These are phyloP conservation scores for Athetis lepigone DNA, from an alignment of 2,888 invertebrate genomes.

Conservation along the genomic window DNA sequence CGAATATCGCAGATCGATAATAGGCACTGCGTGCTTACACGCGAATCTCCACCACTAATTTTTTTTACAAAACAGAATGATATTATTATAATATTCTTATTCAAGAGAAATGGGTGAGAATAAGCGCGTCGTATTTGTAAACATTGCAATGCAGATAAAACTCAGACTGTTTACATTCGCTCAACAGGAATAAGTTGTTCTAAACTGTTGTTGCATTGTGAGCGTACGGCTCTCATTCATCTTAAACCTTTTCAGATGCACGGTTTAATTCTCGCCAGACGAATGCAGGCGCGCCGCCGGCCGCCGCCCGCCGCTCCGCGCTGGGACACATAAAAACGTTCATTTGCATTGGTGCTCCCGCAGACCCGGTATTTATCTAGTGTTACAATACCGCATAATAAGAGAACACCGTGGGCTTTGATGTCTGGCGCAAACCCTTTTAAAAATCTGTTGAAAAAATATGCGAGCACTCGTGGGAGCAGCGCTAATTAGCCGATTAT, in stretches of 20 bases:
- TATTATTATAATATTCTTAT: constrained; percentile 43
- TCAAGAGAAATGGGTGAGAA: constrained; percentile 53
- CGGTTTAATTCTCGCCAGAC: constrained; percentile 85
- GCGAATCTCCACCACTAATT: constrained; percentile 12
- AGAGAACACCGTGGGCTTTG: constrained; percentile 79
- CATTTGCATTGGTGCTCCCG: constrained; percentile 85
- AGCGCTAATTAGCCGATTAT: constrained; percentile 77
- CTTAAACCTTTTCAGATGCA: constrained; percentile 87
- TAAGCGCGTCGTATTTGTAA: constrained; percentile 65
- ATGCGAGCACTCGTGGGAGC: constrained; percentile 70
- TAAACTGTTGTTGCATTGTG: constrained; percentile 86
- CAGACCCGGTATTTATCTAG: constrained; percentile 83
- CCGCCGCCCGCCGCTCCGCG: constrained; percentile 62
- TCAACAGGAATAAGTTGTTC: constrained; percentile 85
- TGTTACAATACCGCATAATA: constrained; percentile 84
- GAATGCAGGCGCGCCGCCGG: constrained; percentile 73
- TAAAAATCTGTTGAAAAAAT: constrained; percentile 79
- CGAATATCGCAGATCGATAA: constrained; percentile 65
- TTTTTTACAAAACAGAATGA: constrained; percentile 17
- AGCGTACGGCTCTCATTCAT: constrained; percentile 83
- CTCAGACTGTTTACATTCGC: constrained; percentile 82
- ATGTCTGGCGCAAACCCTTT: constrained; percentile 77
- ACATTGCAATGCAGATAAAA: constrained; percentile 76
- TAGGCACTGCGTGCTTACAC: constrained; percentile 29
- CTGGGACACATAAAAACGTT: constrained; percentile 82